Evolutionary conservation across 2,888 invertebrate genomes (phyloP).

Genomic region (Yponomeuta sedellus): DNA sequence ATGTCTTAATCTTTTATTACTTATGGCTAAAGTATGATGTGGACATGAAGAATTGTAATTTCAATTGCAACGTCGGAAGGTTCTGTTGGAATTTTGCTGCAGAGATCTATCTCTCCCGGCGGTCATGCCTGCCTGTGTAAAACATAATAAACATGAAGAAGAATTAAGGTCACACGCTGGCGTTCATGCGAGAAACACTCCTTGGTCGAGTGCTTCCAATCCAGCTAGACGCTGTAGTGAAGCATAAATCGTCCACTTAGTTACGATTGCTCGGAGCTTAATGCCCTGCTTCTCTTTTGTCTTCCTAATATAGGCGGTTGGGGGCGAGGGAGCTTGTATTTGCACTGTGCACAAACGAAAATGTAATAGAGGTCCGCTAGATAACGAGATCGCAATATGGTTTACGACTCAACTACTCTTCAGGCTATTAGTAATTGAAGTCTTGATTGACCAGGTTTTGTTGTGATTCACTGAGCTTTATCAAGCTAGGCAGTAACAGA

Average conservation of each 20-base stretch:
- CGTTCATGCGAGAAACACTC: slow-evolving; percentile 11
- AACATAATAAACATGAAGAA: slow-evolving; percentile 1
- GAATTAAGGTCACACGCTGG: slow-evolving; percentile 8
- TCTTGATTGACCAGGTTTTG: no score
- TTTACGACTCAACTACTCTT: no score
- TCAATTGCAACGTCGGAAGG: no score
- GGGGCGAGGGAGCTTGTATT: slow-evolving; percentile 7
- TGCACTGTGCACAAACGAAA: not conserved
- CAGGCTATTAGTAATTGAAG: no score
- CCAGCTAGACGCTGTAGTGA: not conserved
- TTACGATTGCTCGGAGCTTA: not conserved
- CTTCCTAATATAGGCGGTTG: not conserved
- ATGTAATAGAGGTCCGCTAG: not conserved
- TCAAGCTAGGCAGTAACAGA: no score
- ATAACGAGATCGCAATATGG: not conserved
- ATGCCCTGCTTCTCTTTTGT: slow-evolving; percentile 14
- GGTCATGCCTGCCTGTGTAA: not conserved
- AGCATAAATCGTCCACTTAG: slow-evolving; percentile 11
- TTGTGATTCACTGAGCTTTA: no score
- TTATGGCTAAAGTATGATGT: not conserved
- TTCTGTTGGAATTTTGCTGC: no score
- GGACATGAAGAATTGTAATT: no score
- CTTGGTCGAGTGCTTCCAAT: slow-evolving; percentile 13
- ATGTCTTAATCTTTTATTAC: not conserved
- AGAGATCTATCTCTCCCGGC: no score